Percentiles rank a stretch among this genome's conserved stretches.
These are phyloP conservation scores for Drymonia ruficornis DNA, from an alignment of 2,888 invertebrate species.

Conservation along the genomic window DNA sequence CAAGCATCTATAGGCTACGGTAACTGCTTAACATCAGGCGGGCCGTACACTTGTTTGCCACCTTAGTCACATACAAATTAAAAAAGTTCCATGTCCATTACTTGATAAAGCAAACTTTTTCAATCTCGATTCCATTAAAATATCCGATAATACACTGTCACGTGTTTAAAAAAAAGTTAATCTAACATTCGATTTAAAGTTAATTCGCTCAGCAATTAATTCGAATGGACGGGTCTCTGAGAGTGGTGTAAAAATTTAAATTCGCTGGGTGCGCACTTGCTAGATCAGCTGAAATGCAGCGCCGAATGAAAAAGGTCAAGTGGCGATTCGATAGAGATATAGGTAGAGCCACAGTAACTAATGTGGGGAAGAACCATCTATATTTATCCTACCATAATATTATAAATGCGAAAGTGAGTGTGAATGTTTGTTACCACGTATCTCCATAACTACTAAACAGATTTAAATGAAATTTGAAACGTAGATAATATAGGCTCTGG, in stretches of 20 bases:
- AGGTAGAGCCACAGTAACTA: neutral
- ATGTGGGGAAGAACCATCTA: too few relatives aligned
- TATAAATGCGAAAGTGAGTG: too few relatives aligned
- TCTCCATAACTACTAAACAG: too few relatives aligned
- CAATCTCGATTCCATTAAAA: conserved; percentile 1
- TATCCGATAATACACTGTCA: conserved; percentile 1
- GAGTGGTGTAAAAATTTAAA: conserved; percentile 24
- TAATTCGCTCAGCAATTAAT: conserved; percentile 50
- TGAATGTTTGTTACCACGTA: too few relatives aligned
- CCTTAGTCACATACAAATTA: too few relatives aligned
- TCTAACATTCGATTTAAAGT: conserved; percentile 38
- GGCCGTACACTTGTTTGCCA: too few relatives aligned
- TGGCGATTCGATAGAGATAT: neutral
- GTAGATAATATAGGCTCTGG: too few relatives aligned
- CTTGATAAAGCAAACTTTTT: neutral
- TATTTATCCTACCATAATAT: too few relatives aligned
- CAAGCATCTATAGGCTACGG: too few relatives aligned
- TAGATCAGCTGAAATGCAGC: conserved; percentile 40
- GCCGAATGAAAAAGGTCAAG: conserved; percentile 19
- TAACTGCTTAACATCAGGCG: too few relatives aligned
- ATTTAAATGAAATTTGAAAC: too few relatives aligned
- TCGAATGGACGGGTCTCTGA: conserved; percentile 38
- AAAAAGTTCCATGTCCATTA: neutral
- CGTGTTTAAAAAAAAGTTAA: conserved; percentile 35
- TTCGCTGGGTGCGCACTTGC: conserved; percentile 38